Base-by-base conservation (phyloP, 1,140 invertebrate species). In the Brevipalpus yothersi region DNA sequence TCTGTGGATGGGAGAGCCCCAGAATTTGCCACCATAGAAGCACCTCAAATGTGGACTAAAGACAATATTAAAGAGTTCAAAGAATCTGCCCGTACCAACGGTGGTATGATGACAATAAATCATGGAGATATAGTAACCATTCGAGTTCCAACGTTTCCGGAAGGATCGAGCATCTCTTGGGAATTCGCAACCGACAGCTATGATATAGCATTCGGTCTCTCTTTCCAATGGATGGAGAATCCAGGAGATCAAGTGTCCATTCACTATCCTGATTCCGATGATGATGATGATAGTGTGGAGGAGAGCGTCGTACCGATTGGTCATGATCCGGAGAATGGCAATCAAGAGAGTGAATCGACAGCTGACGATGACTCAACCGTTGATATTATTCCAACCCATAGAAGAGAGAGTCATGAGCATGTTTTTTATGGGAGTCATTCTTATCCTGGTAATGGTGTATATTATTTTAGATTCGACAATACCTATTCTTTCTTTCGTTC, bases 401-500 rank as follows among this genome's bases (percentile, higher is more conserved):
- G 95, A 68, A 79, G 94, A 63, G 92, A 98, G 72, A 91, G 87
- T 65, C 92, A 96, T 67, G 80, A 85, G 68, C 90, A 97, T 76
- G 89, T 98, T 0, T 96, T 96, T 68, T 91, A 89, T 51, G 94
- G 94, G 10, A 91, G 85, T 65, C 95, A 99, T 73, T 76, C 80
- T 31, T 98, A 98, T 74, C 94, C 95, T 5, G 93, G 87, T 19
- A 81, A 88, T 74, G 94, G 95, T 43, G 86, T 97, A 43, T 99
- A 99, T 75, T 75, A 97, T 69, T 76, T 99, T 10, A 99, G 98
- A 75, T 99, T 99, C 73, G 94, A 99, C 74, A 99, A 99, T 75
- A 93, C 91, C 0, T 99, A 96, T 73, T 96, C 91, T 49, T 75
- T 99, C 59, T 99, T 93, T 93, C 80, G 95, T 66, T 94, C 89